phyloP scores from a whole-genome alignment of 2,113 vertebrate genomes.

The Speoplatyrhinus poulsoni region DNA sequence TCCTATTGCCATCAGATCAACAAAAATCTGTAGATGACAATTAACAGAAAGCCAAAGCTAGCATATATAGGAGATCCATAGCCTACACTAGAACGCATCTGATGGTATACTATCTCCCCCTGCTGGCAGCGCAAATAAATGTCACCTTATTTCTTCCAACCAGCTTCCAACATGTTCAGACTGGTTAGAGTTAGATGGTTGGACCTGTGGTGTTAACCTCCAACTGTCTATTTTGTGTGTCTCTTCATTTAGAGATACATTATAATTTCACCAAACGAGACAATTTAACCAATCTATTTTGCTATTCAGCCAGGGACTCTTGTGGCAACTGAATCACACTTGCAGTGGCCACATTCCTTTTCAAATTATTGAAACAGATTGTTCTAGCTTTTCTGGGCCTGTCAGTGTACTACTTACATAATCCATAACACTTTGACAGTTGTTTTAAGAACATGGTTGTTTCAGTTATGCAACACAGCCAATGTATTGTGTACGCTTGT shows the following conservation, averaged over 20 bases:
- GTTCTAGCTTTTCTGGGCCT: no score
- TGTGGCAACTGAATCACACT: not conserved
- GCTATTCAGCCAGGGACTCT: not conserved
- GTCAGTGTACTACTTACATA: no score
- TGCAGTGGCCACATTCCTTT: not conserved
- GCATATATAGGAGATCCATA: slow-evolving; percentile 9
- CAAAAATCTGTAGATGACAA: slow-evolving; percentile 12
- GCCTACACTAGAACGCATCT: slow-evolving; percentile 2
- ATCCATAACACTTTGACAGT: no score
- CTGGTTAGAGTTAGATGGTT: not conserved
- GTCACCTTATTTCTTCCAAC: not conserved
- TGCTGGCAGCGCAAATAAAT: slow-evolving; percentile 29
- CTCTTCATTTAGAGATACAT: no score
- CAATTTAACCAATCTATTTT: no score
- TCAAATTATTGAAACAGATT: not conserved
- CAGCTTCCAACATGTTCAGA: not conserved
- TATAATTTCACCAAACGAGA: no score
- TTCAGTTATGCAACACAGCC: no score
- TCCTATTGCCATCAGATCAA: slow-evolving; percentile 7
- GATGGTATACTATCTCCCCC: slow-evolving; percentile 39
- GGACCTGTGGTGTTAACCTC: not conserved
- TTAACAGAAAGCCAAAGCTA: slow-evolving; percentile 10
- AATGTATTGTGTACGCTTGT: no score
- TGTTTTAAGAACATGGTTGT: no score
- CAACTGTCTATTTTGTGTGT: no score